These are phyloP conservation scores for Zootermopsis nevadensis DNA, from an alignment of 2,888 invertebrate genomes.

Conservation along the genomic window DNA sequence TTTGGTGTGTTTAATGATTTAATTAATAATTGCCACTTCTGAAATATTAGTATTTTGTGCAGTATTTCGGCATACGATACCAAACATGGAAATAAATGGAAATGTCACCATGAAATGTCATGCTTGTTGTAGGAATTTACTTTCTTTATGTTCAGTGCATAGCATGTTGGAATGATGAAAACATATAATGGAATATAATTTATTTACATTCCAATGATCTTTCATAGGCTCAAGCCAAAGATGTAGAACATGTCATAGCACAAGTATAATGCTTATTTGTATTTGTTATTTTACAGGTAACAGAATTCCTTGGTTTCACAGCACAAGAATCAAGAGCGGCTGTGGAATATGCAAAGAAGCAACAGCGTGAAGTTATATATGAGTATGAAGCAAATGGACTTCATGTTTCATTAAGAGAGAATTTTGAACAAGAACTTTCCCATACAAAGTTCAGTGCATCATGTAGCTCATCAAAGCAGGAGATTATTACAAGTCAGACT, in stretches of 20 bases:
- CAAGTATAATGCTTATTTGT: too few species aligned
- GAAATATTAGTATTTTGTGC: neutral
- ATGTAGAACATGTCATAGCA: too few species aligned
- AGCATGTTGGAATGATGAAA: neutral
- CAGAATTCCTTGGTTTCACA: slow-evolving; percentile 62
- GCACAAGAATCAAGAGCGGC: slow-evolving; percentile 53
- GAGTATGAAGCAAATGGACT: slow-evolving; percentile 51
- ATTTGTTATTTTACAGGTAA: slow-evolving; percentile 58
- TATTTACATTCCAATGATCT: neutral
- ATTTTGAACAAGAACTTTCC: slow-evolving; percentile 46
- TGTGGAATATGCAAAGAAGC: slow-evolving; percentile 49
- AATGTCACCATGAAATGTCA: neutral
- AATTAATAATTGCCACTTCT: neutral
- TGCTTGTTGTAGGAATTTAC: too few species aligned
- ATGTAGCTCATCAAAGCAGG: neutral
- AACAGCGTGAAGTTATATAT: slow-evolving; percentile 51
- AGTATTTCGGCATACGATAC: neutral
- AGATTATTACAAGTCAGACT: neutral
- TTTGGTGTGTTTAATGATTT: neutral
- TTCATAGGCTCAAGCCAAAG: too few species aligned
- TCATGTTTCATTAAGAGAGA: slow-evolving; percentile 18
- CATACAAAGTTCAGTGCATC: neutral
- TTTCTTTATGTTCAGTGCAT: too few species aligned
- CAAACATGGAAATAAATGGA: neutral
- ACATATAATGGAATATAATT: neutral